phyloP scores from a whole-genome alignment of 2,888 invertebrate species.

The Tolmerus cingulatus region DNA sequence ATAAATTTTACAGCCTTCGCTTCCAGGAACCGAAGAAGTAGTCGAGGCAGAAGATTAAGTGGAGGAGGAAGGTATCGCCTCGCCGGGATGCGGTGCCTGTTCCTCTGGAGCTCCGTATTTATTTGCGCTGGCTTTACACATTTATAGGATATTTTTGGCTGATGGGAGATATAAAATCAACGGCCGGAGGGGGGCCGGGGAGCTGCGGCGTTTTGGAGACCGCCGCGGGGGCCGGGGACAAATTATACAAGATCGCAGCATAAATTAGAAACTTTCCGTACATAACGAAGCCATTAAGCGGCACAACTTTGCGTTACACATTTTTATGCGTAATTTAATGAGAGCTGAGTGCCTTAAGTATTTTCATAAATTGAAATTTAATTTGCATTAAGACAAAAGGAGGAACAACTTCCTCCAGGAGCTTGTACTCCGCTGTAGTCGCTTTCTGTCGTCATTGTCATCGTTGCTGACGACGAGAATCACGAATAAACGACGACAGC shows the following conservation, averaged over 20 bases:
- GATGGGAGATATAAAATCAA: neutral
- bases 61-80: neutral
- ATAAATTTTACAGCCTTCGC: constrained; percentile 42
- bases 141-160: constrained; percentile 23
- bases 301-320: constrained; percentile 38
- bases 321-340: constrained; percentile 47
- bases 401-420: neutral
- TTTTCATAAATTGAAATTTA: constrained; percentile 48
- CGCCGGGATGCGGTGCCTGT: neutral
- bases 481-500: neutral
- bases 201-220: neutral
- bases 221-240: neutral
- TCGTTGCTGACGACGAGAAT: neutral
- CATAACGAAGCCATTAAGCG: constrained; percentile 42
- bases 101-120: constrained; percentile 8
- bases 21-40: constrained; percentile 17
- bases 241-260: constrained; percentile 35
- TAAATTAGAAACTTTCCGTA: constrained; percentile 44
- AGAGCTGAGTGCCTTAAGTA: constrained; percentile 44
- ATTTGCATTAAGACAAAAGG: constrained; percentile 44
- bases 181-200: neutral
- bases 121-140: constrained; percentile 12
- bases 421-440: neutral
- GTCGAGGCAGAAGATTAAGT: neutral
- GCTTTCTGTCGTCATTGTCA: neutral